These are phyloP conservation scores for Sander vitreus DNA, from an alignment of 2,113 vertebrate species.

Conservation along the genomic window DNA sequence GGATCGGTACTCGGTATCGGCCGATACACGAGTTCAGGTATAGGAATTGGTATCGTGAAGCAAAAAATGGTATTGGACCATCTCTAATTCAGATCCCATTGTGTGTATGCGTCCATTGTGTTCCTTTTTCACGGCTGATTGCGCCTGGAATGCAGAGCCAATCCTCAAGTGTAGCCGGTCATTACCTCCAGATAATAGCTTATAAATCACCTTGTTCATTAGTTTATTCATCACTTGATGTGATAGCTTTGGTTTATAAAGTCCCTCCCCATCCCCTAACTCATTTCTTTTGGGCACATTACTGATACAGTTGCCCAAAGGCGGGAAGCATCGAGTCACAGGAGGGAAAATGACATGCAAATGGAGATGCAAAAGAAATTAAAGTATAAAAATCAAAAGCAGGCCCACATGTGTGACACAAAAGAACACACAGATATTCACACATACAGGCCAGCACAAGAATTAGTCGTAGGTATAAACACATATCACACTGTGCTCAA, in stretches of 20 bases:
- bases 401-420: neutral
- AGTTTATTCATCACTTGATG: constrained; percentile 53
- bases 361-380: constrained; percentile 33
- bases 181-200: constrained; percentile 15
- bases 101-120: neutral
- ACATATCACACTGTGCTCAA: neutral
- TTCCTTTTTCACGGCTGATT: neutral
- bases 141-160: neutral
- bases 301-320: neutral
- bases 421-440: constrained; percentile 16
- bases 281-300: constrained; percentile 27
- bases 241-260: constrained; percentile 12
- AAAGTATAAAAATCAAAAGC: constrained; percentile 1
- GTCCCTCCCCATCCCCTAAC: constrained; percentile 11
- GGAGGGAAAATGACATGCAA: constrained; percentile 43
- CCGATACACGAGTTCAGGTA: no score
- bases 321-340: neutral
- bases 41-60: no score
- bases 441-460: neutral
- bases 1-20: no score
- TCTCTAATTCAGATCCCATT: neutral
- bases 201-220: constrained; percentile 60
- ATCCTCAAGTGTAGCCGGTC: constrained; percentile 19
- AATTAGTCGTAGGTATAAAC: neutral
- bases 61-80: no score